A percentile compares a stretch with the other conserved stretches of the same genome.
Conservation (phyloP, 2,797 vertebrate genomes). For the Octomys mimax region DNA sequence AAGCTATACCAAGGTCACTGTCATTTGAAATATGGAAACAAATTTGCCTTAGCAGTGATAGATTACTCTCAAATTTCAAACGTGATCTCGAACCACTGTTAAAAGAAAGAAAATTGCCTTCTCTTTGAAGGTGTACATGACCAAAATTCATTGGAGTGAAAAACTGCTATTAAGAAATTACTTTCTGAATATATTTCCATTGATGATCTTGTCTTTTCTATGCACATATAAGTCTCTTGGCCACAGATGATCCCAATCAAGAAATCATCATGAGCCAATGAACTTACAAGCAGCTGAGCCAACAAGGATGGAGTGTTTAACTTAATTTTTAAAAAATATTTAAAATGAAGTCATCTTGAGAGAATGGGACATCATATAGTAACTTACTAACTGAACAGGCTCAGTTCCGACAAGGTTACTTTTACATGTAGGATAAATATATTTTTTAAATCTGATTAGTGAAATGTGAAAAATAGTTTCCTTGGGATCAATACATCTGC, state of each 20-base stretch:
- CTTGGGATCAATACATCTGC: slow-evolving; percentile 53
- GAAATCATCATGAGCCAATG: slow-evolving; percentile 72
- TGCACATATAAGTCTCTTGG: slow-evolving; percentile 79
- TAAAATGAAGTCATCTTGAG: slow-evolving; percentile 36
- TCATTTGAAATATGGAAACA: slow-evolving; percentile 44
- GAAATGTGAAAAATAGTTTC: slow-evolving; percentile 63
- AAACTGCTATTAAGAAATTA: slow-evolving; percentile 67
- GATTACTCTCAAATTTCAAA: slow-evolving; percentile 18
- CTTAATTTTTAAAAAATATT: slow-evolving; percentile 53
- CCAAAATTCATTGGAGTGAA: not conserved
- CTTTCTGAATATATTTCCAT: slow-evolving; percentile 76
- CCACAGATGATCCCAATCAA: slow-evolving; percentile 78
- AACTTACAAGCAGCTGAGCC: slow-evolving; percentile 2
- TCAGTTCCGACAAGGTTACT: slow-evolving; percentile 41
- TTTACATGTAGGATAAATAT: slow-evolving; percentile 55
- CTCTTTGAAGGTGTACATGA: slow-evolving; percentile 50
- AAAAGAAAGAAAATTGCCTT: slow-evolving; percentile 43
- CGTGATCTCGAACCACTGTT: not conserved
- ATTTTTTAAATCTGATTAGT: slow-evolving; percentile 36
- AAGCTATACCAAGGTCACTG: not conserved
- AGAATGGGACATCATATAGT: not conserved
- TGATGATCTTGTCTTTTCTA: slow-evolving; percentile 69
- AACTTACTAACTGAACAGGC: slow-evolving; percentile 29
- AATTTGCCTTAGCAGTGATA: not conserved
- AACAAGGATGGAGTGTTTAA: slow-evolving; percentile 66